Base-by-base conservation (phyloP, 1,140 invertebrate genomes). In the Bombus cullumanus region DNA sequence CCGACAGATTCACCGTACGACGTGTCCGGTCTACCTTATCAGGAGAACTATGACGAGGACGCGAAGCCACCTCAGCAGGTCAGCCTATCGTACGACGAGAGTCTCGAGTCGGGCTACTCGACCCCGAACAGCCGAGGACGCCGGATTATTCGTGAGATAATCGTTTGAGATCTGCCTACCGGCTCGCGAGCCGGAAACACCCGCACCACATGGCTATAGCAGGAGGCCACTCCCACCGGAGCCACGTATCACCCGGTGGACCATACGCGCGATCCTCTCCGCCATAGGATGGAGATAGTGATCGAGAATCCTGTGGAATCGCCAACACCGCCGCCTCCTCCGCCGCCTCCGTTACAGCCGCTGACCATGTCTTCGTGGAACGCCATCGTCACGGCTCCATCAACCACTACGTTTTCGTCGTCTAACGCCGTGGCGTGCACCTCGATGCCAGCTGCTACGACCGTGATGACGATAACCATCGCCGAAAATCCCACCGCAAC, bases 91-190 rank as follows among this genome's bases (percentile, higher is more conserved):
- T 98, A 98, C 94, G 98, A 99, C 95, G 98, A 98, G 95, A 98
- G 97, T 87, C 96, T 98, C 25, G 98, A 99, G 94, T 98, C 98
- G 74, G 98, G 98, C 15, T 99, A 98, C 94, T 98, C 98, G 68
- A 98, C 98, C 82, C 98, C 98, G 66, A 99, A 98, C 95, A 98
- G 98, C 88, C 97, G 98, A 92, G 98, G 97, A 90, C 96, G 98
- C 81, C 96, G 98, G 93, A 98, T 99, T 93, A 99, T 99, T 92
- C 96, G 98, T 85, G 98, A 99, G 95, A 99, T 99, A 94, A 99
- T 99, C 94, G 98, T 99, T 93, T 99, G 97, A 98, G 95, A 94
- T 82, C 93, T 94, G 90, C 93, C 94, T 75, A 94, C 93, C 94
- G 94, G 94, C 94, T 94, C 93, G 82, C 92, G 94, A 90, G 95